Percentiles rank a stretch among this genome's conserved stretches.
Conservation (phyloP, 2,113 vertebrate species). For the Chrysochloris asiatica region DNA sequence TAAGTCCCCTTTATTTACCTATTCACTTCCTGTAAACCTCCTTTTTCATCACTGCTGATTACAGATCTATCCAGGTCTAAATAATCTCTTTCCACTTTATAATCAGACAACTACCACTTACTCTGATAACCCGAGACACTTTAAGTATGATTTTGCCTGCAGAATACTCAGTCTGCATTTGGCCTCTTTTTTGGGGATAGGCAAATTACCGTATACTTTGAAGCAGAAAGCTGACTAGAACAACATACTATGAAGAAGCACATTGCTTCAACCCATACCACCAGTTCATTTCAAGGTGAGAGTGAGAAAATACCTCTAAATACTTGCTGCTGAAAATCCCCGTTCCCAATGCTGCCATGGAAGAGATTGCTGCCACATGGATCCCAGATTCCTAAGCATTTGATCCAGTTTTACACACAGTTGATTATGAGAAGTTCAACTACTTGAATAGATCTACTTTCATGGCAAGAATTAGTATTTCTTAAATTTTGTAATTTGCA, state of each 20-base stretch:
- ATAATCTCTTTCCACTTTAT: conserved; percentile 77
- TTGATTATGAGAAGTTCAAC: background rate
- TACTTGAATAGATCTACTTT: background rate
- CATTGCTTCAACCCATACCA: background rate
- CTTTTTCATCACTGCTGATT: conserved; percentile 76
- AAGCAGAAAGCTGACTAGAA: conserved; percentile 40
- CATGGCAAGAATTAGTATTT: background rate
- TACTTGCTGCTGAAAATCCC: background rate
- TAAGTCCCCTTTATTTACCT: conserved; percentile 60
- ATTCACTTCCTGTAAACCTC: conserved; percentile 67
- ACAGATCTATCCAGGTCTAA: conserved; percentile 68
- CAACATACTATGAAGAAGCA: conserved; percentile 41
- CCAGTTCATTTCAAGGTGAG: background rate
- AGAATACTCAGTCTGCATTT: conserved; percentile 44
- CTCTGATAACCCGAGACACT: conserved; percentile 76
- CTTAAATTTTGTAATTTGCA: background rate
- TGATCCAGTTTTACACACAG: background rate
- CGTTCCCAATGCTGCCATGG: background rate
- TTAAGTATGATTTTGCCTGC: conserved; percentile 70
- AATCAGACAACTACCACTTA: conserved; percentile 77
- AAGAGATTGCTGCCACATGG: accelerated
- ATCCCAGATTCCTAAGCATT: background rate
- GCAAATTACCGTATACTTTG: conserved; percentile 54
- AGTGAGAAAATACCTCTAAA: background rate
- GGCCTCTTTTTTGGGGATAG: conserved; percentile 46